Evolutionary conservation across 2,888 invertebrate genomes (phyloP).

Genomic region (Melangyna quadrimaculata): DNA sequence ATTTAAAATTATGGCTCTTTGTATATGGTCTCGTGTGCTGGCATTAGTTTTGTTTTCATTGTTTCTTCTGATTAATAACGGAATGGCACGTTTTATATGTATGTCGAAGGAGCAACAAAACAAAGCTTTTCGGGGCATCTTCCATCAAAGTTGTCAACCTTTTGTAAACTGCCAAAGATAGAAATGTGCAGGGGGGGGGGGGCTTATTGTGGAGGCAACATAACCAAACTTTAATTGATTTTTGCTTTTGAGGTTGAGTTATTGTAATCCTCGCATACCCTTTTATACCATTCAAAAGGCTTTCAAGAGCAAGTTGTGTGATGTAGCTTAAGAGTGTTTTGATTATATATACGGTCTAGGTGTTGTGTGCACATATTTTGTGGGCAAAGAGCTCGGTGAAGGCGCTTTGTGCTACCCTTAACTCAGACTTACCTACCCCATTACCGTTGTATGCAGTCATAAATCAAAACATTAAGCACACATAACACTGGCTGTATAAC

Average conservation of each 20-base stretch:
- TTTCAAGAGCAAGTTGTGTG: neutral
- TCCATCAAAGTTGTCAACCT: constrained; percentile 30
- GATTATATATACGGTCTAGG: neutral
- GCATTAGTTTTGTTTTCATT: constrained; percentile 47
- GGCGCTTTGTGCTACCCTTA: constrained; percentile 1
- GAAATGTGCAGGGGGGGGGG: neutral
- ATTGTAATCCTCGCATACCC: neutral
- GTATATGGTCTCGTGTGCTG: neutral
- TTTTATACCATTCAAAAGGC: constrained; percentile 1
- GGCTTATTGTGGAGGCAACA: neutral
- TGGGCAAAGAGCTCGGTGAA: neutral
- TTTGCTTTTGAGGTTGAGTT: constrained; percentile 33
- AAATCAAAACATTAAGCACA: constrained; percentile 50
- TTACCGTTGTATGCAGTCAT: constrained; percentile 16
- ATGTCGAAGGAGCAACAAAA: neutral
- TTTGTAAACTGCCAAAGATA: neutral
- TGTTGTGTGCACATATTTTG: neutral
- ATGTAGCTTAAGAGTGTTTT: neutral
- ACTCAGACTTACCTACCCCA: constrained; percentile 29
- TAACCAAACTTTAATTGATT: constrained; percentile 67
- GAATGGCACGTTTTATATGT: constrained; percentile 42
- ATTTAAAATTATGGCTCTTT: constrained; percentile 15
- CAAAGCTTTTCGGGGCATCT: constrained; percentile 2
- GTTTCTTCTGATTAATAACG: constrained; percentile 62
- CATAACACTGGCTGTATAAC: constrained; percentile 11